Evolutionary conservation across 2,113 vertebrate genomes (phyloP).

Genomic region (Amphiprion percula): DNA sequence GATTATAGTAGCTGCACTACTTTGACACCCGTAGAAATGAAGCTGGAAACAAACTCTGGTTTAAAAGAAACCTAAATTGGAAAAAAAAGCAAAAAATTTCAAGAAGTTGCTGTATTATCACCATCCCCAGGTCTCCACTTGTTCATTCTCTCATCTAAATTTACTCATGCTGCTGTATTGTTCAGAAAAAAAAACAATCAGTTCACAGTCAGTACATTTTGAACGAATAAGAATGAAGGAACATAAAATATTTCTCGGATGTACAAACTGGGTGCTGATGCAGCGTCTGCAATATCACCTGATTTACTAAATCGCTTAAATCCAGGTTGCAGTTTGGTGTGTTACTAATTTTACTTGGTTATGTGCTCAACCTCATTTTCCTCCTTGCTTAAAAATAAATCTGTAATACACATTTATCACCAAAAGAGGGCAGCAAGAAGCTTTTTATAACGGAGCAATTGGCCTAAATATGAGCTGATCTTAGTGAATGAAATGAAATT

Average conservation of each 20-base stretch:
- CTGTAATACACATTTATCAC: constrained; percentile 47
- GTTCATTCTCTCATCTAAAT: no score
- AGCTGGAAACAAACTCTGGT: no score
- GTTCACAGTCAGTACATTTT: neutral
- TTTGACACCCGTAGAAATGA: no score
- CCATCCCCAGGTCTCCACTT: no score
- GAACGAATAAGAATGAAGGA: no score
- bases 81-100: no score
- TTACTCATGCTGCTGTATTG: no score
- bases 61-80: no score
- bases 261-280: neutral
- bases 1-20: no score
- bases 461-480: neutral
- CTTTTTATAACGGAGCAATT: neutral
- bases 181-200: neutral
- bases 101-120: no score
- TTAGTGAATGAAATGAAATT: constrained; percentile 2
- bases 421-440: constrained; percentile 72
- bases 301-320: neutral
- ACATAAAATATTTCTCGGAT: neutral
- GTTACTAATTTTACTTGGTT: neutral
- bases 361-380: neutral
- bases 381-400: neutral
- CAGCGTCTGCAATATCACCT: neutral
- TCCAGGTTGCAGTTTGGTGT: neutral